phyloP scores from a whole-genome alignment of 53 echinoderm and acorn worm genomes.

The Echinarachnius parma region DNA sequence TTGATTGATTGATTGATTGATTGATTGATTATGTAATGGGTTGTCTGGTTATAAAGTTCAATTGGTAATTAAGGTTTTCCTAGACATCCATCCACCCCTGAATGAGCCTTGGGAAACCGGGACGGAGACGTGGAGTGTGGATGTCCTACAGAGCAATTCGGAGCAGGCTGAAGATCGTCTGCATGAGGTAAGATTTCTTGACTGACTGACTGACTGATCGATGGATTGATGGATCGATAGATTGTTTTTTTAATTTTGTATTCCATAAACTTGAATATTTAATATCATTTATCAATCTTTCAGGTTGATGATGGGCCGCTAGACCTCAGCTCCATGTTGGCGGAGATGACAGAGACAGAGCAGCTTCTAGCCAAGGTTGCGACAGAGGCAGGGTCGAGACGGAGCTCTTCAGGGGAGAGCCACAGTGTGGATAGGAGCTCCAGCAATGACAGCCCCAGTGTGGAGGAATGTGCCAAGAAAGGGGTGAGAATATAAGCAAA shows the following conservation, averaged over 20 bases:
- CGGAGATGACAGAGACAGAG: constrained; percentile 35
- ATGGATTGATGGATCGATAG: too few species aligned
- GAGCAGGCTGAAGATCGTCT: not conserved
- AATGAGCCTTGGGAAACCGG: constrained; percentile 82
- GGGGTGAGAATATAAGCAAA: too few species aligned
- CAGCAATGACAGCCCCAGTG: constrained; percentile 78
- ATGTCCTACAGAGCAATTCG: constrained; percentile 51
- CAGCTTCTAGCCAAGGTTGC: constrained; percentile 39
- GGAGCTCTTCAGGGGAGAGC: constrained; percentile 74
- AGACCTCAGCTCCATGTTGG: constrained; percentile 39
- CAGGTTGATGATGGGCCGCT: constrained; percentile 47
- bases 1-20: too few species aligned
- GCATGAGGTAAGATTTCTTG: too few species aligned
- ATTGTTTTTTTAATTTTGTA: too few species aligned
- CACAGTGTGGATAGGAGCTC: constrained; percentile 81
- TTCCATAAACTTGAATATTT: too few species aligned
- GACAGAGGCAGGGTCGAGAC: constrained; percentile 52
- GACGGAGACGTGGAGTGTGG: constrained; percentile 98
- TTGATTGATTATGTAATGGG: too few species aligned
- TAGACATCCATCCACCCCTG: constrained; percentile 48
- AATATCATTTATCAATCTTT: too few species aligned
- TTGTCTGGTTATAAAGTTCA: too few species aligned
- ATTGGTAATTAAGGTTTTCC: too few species aligned
- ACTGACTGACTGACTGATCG: too few species aligned
- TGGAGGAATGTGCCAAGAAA: constrained; percentile 82